Conservation (phyloP, 2,113 vertebrate genomes). For the Phaetusa simplex region DNA sequence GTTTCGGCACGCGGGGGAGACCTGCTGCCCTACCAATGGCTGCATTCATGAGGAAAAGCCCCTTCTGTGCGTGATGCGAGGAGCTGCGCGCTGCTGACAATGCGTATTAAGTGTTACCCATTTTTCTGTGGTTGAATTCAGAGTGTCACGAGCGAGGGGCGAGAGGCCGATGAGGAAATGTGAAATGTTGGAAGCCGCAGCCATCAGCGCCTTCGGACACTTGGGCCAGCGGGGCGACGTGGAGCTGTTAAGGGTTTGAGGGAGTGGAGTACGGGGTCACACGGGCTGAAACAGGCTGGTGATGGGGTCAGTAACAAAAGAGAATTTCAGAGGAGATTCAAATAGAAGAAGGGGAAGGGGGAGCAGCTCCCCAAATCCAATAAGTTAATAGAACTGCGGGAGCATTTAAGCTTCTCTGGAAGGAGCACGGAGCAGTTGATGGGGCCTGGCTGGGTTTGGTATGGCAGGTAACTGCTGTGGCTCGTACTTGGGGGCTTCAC, state of each 20-base stretch:
- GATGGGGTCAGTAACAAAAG: neutral
- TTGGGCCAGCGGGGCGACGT: neutral
- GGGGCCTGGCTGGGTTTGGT: neutral
- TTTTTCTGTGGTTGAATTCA: neutral
- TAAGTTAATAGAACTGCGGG: neutral
- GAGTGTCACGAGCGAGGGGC: neutral
- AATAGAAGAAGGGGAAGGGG: neutral
- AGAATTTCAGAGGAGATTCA: neutral
- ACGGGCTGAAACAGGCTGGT: neutral
- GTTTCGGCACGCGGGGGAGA: neutral
- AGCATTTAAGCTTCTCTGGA: neutral
- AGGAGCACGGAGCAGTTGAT: rapidly evolving
- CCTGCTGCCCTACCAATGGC: neutral
- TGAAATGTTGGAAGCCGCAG: neutral
- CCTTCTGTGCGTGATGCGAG: too few species aligned
- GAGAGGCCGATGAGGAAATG: neutral
- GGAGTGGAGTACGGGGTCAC: neutral
- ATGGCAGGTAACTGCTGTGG: rapidly evolving
- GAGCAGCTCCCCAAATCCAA: neutral
- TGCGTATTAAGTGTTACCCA: neutral
- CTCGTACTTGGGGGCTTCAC: rapidly evolving
- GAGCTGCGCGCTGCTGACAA: neutral
- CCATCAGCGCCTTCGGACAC: neutral
- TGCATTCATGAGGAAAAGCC: neutral
- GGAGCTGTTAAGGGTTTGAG: neutral